Base-by-base conservation (phyloP, 2,113 vertebrate genomes). In the Melanerpes formicivorus region DNA sequence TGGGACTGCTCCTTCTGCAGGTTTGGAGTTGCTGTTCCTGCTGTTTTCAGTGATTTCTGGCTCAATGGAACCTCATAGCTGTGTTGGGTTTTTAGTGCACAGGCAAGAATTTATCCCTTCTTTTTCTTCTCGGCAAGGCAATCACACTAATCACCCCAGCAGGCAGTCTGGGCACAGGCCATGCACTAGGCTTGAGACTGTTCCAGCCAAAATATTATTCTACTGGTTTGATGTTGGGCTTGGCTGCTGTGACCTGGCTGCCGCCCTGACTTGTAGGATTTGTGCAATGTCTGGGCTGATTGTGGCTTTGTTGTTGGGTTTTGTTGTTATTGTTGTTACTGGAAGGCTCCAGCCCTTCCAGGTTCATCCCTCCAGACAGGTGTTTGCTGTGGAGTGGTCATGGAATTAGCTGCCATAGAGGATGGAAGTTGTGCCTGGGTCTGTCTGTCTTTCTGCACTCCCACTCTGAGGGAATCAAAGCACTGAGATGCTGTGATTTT, bases 141-240 rank as follows among this genome's bases (percentile, higher is more conserved):
- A 5, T 59, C 0, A 0, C 3, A 2, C 26, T 79, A 70, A 52
- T 46, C 80, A 8, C 48, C 26, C 4, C 79, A 32, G 63, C 56
- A 76, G 52, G 46, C 65, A 64, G 42, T 56, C 72, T 89, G 72
- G 48, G 64, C 56, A 71, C 32, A 37, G 90, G 32, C 46, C 14
- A 2, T 77, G 67, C 29, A 42, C 5, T 18, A 30, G 30, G n/a
- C 69, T 91, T 92, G 93, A 92, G 66, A 62, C 48, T 48, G 32
- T 73, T 94, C 93, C 94, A 92, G 87, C n/a, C 30, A 82, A 92
- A 96, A 89, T 93, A 90, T 93, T 95, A 34, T 90, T 92, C 81
- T 80, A 19, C 75, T 91, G 50, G 3, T 42, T 93, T 90, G 74
- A 13, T 90, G 84, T 92, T 90, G 72, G 30, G 25, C 10, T 93